Conservation (phyloP, 2,797 vertebrate species). For the Octomys mimax region DNA sequence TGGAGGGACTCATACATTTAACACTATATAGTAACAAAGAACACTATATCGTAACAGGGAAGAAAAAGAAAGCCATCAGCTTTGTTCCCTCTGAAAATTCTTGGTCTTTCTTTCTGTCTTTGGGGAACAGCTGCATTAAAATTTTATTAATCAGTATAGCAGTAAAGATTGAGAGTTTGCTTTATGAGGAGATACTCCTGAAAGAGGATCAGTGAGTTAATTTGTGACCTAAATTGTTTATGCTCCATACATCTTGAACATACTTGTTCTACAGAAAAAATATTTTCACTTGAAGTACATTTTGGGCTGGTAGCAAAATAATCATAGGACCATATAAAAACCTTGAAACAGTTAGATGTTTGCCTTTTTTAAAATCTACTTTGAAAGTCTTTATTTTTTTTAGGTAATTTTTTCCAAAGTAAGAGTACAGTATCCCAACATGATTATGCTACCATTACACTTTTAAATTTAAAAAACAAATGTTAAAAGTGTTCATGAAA, state of each 20-base stretch:
- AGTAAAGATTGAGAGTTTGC: constrained; percentile 82
- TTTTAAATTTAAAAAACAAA: constrained; percentile 87
- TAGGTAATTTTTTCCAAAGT: constrained; percentile 87
- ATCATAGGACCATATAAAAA: constrained; percentile 84
- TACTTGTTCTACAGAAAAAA: constrained; percentile 86
- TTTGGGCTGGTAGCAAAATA: constrained; percentile 86
- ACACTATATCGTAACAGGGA: background rate
- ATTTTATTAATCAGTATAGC: constrained; percentile 78
- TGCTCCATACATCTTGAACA: constrained; percentile 84
- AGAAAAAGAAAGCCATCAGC: constrained; percentile 73
- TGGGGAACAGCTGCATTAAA: constrained; percentile 84
- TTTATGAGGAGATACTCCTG: constrained; percentile 85
- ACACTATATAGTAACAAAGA: background rate
- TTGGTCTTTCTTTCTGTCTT: constrained; percentile 85
- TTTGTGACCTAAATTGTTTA: constrained; percentile 84
- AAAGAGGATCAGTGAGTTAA: constrained; percentile 83
- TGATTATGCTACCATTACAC: constrained; percentile 86
- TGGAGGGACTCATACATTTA: background rate
- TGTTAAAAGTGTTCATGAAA: constrained; percentile 90
- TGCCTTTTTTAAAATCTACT: constrained; percentile 86
- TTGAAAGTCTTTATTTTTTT: constrained; percentile 84
- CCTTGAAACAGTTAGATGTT: constrained; percentile 87
- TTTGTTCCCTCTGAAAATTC: constrained; percentile 64
- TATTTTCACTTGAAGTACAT: constrained; percentile 86
- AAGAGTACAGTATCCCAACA: constrained; percentile 87